Evolutionary conservation across 2,888 invertebrate genomes (phyloP), one percentile per base, ranked within the genome.

Genomic region (Dione juno): DNA sequence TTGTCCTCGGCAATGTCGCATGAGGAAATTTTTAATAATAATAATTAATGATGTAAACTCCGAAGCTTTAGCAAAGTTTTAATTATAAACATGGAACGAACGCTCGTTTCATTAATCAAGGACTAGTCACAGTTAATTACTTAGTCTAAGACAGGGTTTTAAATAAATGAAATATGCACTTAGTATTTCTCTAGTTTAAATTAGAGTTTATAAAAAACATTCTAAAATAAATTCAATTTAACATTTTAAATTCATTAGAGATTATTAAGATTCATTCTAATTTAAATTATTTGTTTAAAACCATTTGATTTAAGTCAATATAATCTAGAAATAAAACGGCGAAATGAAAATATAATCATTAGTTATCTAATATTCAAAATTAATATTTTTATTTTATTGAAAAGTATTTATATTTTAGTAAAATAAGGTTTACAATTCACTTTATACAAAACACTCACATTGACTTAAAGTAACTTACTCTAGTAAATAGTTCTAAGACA

Each of bases 401-500:
- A n/a, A n/a, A n/a, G n/a, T n/a, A n/a, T n/a, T n/a, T n/a, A n/a
- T n/a, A n/a, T n/a, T n/a, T n/a, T n/a, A n/a, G n/a, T n/a, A n/a
- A n/a, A n/a, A n/a, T n/a, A n/a, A n/a, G n/a, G n/a, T n/a, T n/a
- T n/a, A n/a, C n/a, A n/a, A n/a, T n/a, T 3, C 28, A 28, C 5
- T 28, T 28, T 28, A 28, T 28, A 28, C 28, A 28, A 28, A 28
- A 28, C 28, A 28, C n/a, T n/a, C n/a, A n/a, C n/a, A n/a, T n/a
- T n/a, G n/a, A n/a, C n/a, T n/a, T n/a, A n/a, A n/a, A n/a, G n/a
- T n/a, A 14, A 80, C 88, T 85, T 77, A 90, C 91, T 87, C 87
- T 82, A 83, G 77, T 82, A 84, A 79, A 87, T 85, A 82, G 78
- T 84, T 77, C 78, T 83, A 85, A 82, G 79, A 85, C 82, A 87